phyloP scores from a whole-genome alignment of 2,113 vertebrate species.

The Festucalex cinctus region DNA sequence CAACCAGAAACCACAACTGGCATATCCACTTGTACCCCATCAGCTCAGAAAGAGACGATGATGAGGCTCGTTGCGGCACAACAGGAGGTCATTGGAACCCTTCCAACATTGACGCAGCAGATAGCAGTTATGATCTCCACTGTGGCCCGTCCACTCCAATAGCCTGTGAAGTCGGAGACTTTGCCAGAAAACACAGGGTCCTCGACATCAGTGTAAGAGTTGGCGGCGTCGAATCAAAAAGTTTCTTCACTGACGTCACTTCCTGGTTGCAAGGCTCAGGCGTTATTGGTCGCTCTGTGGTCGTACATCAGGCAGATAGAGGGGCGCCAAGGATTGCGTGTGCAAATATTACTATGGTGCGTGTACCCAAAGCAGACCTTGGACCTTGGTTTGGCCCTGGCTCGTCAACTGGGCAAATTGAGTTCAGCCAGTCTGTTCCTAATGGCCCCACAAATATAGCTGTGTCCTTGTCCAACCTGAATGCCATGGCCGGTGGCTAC shows the following conservation, averaged over 20 bases:
- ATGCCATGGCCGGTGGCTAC: conserved; percentile 63
- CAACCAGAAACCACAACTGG: conserved; percentile 73
- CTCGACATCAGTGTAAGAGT: conserved; percentile 44
- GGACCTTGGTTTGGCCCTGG: conserved; percentile 64
- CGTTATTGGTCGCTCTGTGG: conserved; percentile 69
- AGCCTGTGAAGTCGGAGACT: conserved; percentile 75
- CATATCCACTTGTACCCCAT: conserved; percentile 74
- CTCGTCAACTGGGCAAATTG: conserved; percentile 46
- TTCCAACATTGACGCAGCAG: conserved; percentile 45
- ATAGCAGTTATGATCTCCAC: conserved; percentile 53
- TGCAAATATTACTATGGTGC: conserved; percentile 70
- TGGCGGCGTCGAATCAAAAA: conserved; percentile 50
- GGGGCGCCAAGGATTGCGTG: conserved; percentile 66
- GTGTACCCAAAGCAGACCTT: conserved; percentile 35
- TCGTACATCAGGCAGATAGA: conserved; percentile 65
- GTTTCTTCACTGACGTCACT: conserved; percentile 75
- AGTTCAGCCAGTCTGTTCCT: conserved; percentile 61
- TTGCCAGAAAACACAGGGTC: conserved; percentile 60
- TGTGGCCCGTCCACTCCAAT: conserved; percentile 64
- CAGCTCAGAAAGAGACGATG: conserved; percentile 69
- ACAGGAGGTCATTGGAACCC: conserved; percentile 76
- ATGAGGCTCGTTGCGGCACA: conserved; percentile 52
- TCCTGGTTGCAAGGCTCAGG: conserved; percentile 57
- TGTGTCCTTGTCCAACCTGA: conserved; percentile 59
- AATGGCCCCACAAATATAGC: conserved; percentile 63